phyloP scores from a whole-genome alignment of 2,113 vertebrate species.

The Cinclus cinclus region DNA sequence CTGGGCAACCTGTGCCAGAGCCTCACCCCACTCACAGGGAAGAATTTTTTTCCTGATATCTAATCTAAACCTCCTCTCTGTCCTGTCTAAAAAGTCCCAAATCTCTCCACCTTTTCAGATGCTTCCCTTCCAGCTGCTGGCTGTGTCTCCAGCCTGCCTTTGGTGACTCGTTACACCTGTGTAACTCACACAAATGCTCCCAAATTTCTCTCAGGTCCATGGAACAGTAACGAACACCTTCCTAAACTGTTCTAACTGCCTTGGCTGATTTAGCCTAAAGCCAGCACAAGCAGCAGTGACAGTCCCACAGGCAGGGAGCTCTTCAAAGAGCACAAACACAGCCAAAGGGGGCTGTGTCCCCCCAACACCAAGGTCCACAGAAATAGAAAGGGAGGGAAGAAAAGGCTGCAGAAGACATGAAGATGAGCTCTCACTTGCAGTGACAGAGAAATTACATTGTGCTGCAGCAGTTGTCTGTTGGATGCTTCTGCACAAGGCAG shows the following conservation, averaged over 20 bases:
- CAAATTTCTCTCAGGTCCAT: rapidly evolving
- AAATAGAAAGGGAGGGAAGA: not conserved
- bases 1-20: not conserved
- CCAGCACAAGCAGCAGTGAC: not conserved
- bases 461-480: not conserved
- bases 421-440: not conserved
- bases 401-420: not conserved
- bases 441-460: not conserved
- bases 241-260: not conserved
- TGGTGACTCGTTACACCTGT: not conserved
- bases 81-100: not conserved
- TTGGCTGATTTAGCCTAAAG: not conserved
- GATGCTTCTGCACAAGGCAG: not conserved
- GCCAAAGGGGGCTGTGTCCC: not conserved
- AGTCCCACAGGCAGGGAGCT: not conserved
- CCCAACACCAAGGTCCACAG: not conserved
- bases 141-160: not conserved
- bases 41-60: not conserved
- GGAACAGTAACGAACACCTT: not conserved
- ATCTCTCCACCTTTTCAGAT: not conserved
- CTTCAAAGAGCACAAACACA: not conserved
- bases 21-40: not conserved
- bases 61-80: not conserved
- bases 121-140: rapidly evolving
- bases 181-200: not conserved